Evolutionary conservation across 2,888 invertebrate genomes (phyloP).

Genomic region (Pimpla rufipes): DNA sequence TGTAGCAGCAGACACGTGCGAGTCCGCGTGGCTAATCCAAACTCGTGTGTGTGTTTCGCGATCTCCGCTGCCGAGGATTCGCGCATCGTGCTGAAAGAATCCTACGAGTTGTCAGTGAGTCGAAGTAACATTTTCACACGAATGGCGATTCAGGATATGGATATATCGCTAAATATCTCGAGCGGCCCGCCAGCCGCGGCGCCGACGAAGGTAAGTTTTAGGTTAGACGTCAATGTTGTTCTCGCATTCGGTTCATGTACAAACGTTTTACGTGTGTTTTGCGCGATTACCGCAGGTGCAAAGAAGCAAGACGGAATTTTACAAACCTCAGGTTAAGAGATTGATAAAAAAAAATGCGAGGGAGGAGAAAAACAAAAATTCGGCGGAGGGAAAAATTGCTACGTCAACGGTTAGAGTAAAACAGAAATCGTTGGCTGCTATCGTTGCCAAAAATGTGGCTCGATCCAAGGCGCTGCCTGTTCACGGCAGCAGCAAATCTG

Average conservation of each 20-base stretch:
- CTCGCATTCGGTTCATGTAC: not conserved
- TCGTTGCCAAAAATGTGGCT: conserved; percentile 77
- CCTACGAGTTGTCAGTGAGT: conserved; percentile 8
- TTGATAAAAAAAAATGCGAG: conserved; percentile 56
- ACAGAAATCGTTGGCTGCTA: conserved; percentile 80
- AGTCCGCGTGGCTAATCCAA: not conserved
- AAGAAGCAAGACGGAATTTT: conserved; percentile 66
- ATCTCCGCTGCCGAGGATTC: not conserved
- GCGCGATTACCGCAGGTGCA: conserved; percentile 55
- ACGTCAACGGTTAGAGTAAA: conserved; percentile 75
- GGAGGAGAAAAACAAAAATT: conserved; percentile 26
- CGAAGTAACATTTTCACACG: conserved; percentile 24
- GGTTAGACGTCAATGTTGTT: conserved; percentile 69
- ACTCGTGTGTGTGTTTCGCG: conserved; percentile 7
- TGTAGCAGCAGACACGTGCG: not conserved
- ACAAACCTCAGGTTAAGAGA: conserved; percentile 69
- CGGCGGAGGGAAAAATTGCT: conserved; percentile 50
- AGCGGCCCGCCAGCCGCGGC: conserved; percentile 63
- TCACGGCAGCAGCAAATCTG: not conserved
- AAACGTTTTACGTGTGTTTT: not conserved
- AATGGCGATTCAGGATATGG: conserved; percentile 79
- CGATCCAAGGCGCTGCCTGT: conserved; percentile 27
- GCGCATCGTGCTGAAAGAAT: not conserved
- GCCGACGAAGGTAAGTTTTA: conserved; percentile 76
- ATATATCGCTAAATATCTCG: conserved; percentile 81